Conservation (phyloP, 1,140 invertebrate genomes). For the Zelostemma sp. region DNA sequence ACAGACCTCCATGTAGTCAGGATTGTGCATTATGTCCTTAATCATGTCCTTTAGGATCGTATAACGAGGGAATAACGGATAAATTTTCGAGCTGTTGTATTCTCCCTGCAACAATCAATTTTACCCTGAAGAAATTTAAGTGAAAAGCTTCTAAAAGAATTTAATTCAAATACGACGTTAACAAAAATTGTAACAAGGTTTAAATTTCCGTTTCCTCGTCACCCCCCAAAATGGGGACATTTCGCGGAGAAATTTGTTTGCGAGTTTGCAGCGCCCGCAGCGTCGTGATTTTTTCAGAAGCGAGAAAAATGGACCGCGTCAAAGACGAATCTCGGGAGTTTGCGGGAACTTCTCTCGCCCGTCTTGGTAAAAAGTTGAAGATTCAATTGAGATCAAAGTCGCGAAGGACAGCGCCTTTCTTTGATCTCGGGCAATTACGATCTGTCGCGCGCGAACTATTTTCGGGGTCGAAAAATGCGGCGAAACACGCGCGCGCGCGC, state of each 20-base stretch:
- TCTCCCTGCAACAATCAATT: conserved; percentile 77
- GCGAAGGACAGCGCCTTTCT: conserved; percentile 2
- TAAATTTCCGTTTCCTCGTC: too few species aligned
- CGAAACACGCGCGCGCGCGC: not conserved
- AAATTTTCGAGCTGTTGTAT: conserved; percentile 90
- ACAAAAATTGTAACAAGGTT: too few species aligned
- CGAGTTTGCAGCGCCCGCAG: not conserved
- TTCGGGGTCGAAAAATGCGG: not conserved
- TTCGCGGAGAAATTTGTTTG: not conserved
- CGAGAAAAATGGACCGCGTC: not conserved
- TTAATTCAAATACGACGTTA: too few species aligned
- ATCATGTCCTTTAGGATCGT: conserved; percentile 96
- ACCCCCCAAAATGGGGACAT: too few species aligned
- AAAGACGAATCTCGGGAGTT: not conserved
- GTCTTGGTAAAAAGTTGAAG: not conserved
- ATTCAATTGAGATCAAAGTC: not conserved
- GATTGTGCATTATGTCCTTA: conserved; percentile 93
- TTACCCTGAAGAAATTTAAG: not conserved
- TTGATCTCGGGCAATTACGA: not conserved
- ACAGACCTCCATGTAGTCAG: conserved; percentile 95
- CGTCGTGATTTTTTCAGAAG: not conserved
- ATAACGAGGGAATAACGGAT: conserved; percentile 93
- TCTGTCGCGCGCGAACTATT: not conserved
- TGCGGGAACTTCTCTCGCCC: too few species aligned
- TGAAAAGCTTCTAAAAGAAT: too few species aligned